Evolutionary conservation across 1,140 invertebrate species (phyloP), one percentile per base, ranked within the genome.

Genomic region (Armadillidium nasatum): DNA sequence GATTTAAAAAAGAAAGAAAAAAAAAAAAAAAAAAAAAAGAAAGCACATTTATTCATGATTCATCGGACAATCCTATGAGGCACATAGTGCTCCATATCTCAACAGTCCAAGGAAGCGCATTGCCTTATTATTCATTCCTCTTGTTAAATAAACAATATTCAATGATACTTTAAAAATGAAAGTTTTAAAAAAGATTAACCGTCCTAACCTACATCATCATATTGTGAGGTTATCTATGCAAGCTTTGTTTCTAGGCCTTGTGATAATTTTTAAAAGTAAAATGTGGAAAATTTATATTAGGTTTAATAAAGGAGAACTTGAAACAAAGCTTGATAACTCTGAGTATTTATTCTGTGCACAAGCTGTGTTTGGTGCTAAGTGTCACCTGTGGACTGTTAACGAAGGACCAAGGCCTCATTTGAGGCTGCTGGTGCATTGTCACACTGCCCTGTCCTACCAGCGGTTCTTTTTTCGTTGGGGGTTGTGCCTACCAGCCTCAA

Each of bases 301-400:
- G 22, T 23, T 7, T 43, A 22, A 54, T 19, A 73, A 46, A 44
- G 43, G 43, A 44, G n/a, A 46, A 19, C 72, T 54, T 22, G 76
- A 67, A 69, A 46, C 60, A 66, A 73, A 54, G 71, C 71, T 73
- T 74, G 74, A 72, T 69, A 71, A 73, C 46, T 72, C 23, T n/a
- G 69, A 44, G 43, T 6, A 19, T 6, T n/a, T 19, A 68, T 67
- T 72, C 44, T 78, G 77, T 75, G 77, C 77, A 78, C 77, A 78
- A 78, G 77, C 74, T 67, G 77, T 73, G 77, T 78, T 78, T 73
- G 77, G 77, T 78, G 77, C 77, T 78, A 78, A 15, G 77, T 72
- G 73, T 78, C 54, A 75, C 68, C 73, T 46, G 19, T 71, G 50
- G 46, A 68, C 44, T 71, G 69, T 66, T 71, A 70, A n/a, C 69